Evolutionary conservation across 2,888 invertebrate species (phyloP), one percentile per base, ranked within the genome.

Genomic region (Chymomyza procnemis): DNA sequence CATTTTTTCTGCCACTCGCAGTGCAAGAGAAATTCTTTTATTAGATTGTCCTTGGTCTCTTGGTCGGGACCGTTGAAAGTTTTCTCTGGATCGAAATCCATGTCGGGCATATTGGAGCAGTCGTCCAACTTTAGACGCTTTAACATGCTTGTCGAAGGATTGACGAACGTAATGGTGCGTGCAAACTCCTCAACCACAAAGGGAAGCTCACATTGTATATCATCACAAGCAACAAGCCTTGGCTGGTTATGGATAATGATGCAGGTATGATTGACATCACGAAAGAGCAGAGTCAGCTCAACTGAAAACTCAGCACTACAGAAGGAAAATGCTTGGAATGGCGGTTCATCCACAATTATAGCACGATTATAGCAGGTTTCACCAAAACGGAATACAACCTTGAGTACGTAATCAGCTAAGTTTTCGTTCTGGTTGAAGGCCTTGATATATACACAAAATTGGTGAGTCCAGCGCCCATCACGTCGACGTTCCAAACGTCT

Each of bases 381-480:
- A 22, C 16, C 14, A 14, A 66, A 61, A 12, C 66, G 66, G 12
- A 56, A 61, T 2, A 56, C 61, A 2, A 61, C 56, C 21, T 30
- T 61, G 1, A 9, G 22, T 4, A 66, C 61, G 48, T 26, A 66
- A 4, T 54, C 21, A 3, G 12, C 1, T 4, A 48, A 12, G 18
- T 16, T 22, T 18, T 12, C 26, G 4, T 46, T 12, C 3, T 22
- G n/a, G 4, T 22, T 56, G 26, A 26, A 26, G 22, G 55, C 22
- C 19, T 59, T 64, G 6, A 67, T 22, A 55, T 60, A 67, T 5
- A 67, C 54, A 5, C 64, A 50, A 16, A 63, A 60, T 9, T 55
- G 4, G 9, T 64, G 59, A 12, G 19, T 60, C 59, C 58, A 67
- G 16, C 34, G 47, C 2, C 48, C 34, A 12, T 41, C 16, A 14